phyloP scores from a whole-genome alignment of 1,140 invertebrate genomes.

The Campoletis sonorensis region DNA sequence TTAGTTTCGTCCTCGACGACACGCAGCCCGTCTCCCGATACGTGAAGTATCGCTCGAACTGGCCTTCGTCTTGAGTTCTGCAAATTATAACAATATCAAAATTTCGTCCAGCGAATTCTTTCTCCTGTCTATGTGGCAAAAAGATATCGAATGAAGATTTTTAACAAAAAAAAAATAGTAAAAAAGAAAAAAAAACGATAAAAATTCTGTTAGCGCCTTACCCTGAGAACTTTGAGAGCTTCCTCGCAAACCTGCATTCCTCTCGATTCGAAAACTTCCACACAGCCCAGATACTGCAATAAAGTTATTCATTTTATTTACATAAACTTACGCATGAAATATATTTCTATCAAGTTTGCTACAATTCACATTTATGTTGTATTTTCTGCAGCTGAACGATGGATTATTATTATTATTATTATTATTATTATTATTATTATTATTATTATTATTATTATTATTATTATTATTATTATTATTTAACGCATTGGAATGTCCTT shows the following conservation, averaged over 20 bases:
- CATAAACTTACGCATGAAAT: too few relatives aligned
- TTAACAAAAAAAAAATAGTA: too few relatives aligned
- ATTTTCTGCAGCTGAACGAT: too few relatives aligned
- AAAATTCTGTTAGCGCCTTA: conserved; percentile 75
- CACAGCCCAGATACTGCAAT: conserved; percentile 95
- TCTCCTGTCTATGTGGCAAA: too few relatives aligned
- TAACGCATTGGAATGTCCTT: too few relatives aligned
- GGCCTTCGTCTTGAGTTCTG: conserved; percentile 93
- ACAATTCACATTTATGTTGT: too few relatives aligned
- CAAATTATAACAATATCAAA: conserved; percentile 60
- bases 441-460: too few relatives aligned
- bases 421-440: too few relatives aligned
- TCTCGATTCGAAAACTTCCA: conserved; percentile 99
- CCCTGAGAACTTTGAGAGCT: conserved; percentile 94
- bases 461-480: too few relatives aligned
- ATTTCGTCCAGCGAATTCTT: neutral
- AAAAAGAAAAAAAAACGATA: conserved; percentile 1
- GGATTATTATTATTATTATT: too few relatives aligned
- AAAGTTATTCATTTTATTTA: conserved; percentile 40
- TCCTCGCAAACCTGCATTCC: conserved; percentile 99
- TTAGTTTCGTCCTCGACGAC: conserved; percentile 99
- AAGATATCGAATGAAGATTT: too few relatives aligned
- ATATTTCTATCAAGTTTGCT: too few relatives aligned
- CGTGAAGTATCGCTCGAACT: conserved; percentile 93
- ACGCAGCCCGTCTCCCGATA: conserved; percentile 97